A percentile compares a stretch with the other conserved stretches of the same genome.
phyloP scores from a whole-genome alignment of 2,888 invertebrate genomes.

The Cheilosia variabilis region DNA sequence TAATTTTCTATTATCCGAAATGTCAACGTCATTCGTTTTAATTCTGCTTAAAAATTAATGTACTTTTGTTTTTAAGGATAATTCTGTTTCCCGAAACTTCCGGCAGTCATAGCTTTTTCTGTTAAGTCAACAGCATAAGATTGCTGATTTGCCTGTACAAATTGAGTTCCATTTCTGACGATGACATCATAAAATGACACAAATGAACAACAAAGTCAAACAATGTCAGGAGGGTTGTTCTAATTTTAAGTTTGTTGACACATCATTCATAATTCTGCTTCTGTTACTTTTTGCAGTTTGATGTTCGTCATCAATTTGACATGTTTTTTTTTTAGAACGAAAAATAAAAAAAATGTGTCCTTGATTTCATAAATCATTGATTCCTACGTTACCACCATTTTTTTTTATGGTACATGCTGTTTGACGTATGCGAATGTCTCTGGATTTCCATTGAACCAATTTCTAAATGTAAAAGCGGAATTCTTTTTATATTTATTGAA shows the following conservation, averaged over 20 bases:
- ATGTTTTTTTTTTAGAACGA: background rate
- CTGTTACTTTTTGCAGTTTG: background rate
- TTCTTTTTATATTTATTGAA: background rate
- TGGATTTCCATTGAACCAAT: background rate
- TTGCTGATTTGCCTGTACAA: no score
- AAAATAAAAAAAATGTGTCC: background rate
- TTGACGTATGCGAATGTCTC: background rate
- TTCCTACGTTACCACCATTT: background rate
- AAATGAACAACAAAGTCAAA: background rate
- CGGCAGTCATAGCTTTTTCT: no score
- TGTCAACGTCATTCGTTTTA: no score
- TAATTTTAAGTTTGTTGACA: background rate
- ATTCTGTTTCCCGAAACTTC: no score
- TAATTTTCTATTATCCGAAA: no score
- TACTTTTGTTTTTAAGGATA: no score
- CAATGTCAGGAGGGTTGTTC: background rate
- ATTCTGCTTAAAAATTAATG: no score
- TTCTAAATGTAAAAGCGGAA: background rate
- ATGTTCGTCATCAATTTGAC: background rate
- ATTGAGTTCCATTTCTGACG: background rate
- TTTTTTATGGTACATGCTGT: background rate
- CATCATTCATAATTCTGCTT: background rate
- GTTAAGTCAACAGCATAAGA: no score
- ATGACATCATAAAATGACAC: background rate
- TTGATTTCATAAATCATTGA: slow-evolving; percentile 1